Conservation (phyloP, 2,888 invertebrate species). For the Eupithecia insigniata region DNA sequence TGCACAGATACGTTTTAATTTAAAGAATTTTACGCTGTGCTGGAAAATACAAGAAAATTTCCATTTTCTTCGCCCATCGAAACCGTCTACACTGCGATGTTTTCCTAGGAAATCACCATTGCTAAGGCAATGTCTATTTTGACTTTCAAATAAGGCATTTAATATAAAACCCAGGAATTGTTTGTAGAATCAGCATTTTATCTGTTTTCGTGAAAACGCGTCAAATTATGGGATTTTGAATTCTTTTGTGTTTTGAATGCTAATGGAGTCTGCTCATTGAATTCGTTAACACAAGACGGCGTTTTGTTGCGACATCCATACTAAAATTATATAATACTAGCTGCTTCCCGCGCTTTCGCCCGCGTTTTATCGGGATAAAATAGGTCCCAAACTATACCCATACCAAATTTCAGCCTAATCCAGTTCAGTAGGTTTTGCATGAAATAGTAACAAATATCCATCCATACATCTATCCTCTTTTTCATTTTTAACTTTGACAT, state of each 20-base stretch:
- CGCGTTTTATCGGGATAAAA: too few relatives aligned
- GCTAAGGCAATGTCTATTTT: conserved; percentile 33
- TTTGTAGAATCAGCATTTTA: background rate
- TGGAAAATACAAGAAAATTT: background rate
- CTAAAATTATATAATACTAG: too few relatives aligned
- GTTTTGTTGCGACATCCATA: too few relatives aligned
- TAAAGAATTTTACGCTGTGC: background rate
- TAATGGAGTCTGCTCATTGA: background rate
- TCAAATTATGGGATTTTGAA: background rate
- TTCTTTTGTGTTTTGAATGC: background rate
- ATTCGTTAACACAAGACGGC: too few relatives aligned
- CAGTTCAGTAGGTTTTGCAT: too few relatives aligned
- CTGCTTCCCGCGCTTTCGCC: too few relatives aligned
- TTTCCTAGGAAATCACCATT: conserved; percentile 36
- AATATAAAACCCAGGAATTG: conserved; percentile 12
- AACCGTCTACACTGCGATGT: background rate
- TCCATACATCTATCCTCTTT: too few relatives aligned
- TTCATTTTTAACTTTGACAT: too few relatives aligned
- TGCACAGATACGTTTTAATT: background rate
- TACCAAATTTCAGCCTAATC: too few relatives aligned
- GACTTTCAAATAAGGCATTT: conserved; percentile 34
- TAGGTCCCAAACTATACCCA: too few relatives aligned
- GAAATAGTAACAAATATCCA: too few relatives aligned
- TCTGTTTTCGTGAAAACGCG: background rate
- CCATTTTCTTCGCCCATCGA: background rate